phyloP scores from a whole-genome alignment of 1,140 invertebrate genomes.

The Drosophila mayri region DNA sequence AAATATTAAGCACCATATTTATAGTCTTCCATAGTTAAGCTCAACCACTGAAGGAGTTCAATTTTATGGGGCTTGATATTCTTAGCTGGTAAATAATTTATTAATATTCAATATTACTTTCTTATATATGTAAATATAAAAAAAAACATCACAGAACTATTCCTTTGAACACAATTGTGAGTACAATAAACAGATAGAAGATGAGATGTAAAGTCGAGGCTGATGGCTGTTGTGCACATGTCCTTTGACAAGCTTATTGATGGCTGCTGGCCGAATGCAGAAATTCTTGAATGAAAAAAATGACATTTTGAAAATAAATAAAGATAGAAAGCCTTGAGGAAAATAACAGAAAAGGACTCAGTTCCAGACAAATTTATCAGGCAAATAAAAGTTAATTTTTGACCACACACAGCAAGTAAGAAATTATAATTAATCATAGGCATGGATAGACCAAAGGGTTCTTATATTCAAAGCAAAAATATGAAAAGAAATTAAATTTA shows the following conservation, averaged over 20 bases:
- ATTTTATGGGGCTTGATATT: neutral
- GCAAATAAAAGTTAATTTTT: slow-evolving; percentile 26
- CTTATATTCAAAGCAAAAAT: neutral
- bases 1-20: neutral
- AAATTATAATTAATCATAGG: slow-evolving; percentile 34
- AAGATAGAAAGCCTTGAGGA: neutral
- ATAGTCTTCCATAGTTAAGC: neutral
- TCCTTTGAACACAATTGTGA: neutral
- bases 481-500: neutral
- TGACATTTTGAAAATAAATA: slow-evolving; percentile 4
- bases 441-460: neutral
- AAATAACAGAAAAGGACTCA: neutral
- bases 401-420: neutral
- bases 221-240: slow-evolving; percentile 15
- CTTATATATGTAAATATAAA: too few relatives aligned
- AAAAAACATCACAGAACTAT: neutral
- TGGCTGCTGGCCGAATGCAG: slow-evolving; percentile 42
- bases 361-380: neutral
- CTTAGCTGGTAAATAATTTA: neutral
- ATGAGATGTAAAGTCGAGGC: neutral
- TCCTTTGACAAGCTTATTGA: slow-evolving; percentile 49
- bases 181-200: neutral
- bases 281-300: slow-evolving; percentile 26
- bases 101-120: too few relatives aligned
- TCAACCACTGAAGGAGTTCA: neutral